Evolutionary conservation across 2,113 vertebrate species (phyloP).

Genomic region (Todiramphus chloris): DNA sequence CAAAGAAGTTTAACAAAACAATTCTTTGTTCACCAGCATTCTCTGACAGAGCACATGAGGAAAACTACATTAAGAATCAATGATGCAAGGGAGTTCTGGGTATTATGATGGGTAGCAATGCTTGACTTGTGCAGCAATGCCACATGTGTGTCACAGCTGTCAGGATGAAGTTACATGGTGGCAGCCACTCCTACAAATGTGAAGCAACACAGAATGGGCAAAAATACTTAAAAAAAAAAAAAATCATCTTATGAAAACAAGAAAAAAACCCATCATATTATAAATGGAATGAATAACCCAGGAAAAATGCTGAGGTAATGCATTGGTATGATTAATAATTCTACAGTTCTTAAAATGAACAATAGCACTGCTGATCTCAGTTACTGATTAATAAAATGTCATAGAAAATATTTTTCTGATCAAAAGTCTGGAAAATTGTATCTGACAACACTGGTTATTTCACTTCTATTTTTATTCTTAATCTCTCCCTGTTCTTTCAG

Average conservation of each 20-base stretch:
- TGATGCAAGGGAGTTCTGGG: background rate
- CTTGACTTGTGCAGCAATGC: background rate
- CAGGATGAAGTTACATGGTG: background rate
- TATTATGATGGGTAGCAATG: background rate
- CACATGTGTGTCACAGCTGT: background rate
- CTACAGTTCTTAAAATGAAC: background rate
- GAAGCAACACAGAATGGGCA: background rate
- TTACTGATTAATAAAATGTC: background rate
- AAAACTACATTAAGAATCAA: background rate
- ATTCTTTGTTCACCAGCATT: background rate
- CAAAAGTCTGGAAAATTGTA: conserved; percentile 39
- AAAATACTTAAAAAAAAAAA: background rate
- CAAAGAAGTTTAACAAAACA: background rate
- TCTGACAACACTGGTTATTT: conserved; percentile 41
- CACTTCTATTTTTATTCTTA: conserved; percentile 10
- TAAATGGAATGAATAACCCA: background rate
- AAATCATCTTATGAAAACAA: background rate
- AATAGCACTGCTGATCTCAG: background rate
- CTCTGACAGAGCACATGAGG: background rate
- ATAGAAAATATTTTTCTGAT: conserved; percentile 13
- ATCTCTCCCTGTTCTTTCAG: background rate
- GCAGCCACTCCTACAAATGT: background rate
- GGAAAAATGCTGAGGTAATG: background rate
- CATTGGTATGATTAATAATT: background rate
- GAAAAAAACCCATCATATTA: background rate